A percentile compares a stretch with the other conserved stretches of the same genome.
phyloP scores from a whole-genome alignment of 2,797 vertebrate species.

The Mastacembelus armatus region DNA sequence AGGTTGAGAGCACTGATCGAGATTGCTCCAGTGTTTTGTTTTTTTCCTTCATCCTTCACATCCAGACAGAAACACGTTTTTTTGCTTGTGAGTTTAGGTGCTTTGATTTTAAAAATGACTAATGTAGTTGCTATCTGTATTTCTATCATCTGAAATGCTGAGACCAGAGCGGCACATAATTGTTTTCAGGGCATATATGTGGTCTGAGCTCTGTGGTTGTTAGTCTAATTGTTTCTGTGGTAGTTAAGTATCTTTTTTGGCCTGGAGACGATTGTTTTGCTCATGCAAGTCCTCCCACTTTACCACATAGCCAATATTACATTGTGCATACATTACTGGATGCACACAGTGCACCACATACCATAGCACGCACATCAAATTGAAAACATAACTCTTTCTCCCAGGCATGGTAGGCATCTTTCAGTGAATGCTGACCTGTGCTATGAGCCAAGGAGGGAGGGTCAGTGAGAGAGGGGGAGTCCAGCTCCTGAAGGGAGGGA shows the following conservation, averaged over 20 bases:
- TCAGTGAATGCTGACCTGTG: constrained; percentile 83
- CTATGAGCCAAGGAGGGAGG: constrained; percentile 81
- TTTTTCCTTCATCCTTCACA: background rate
- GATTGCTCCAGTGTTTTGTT: background rate
- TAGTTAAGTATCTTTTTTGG: constrained; percentile 13
- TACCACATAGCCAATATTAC: constrained; percentile 23
- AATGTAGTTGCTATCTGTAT: background rate
- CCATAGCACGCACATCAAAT: constrained; percentile 34
- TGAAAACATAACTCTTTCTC: constrained; percentile 83
- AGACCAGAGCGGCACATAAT: constrained; percentile 3
- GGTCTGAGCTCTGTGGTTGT: constrained; percentile 34
- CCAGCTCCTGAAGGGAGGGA: constrained; percentile 64
- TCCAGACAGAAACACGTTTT: constrained; percentile 3
- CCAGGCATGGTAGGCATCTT: constrained; percentile 95
- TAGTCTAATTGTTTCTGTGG: background rate
- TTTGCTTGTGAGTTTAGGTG: constrained; percentile 19
- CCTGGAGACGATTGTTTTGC: constrained; percentile 10
- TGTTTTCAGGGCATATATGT: constrained; percentile 15
- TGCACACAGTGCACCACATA: constrained; percentile 18
- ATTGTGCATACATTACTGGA: constrained; percentile 15
- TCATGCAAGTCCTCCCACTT: constrained; percentile 4
- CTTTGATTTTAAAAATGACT: constrained; percentile 1
- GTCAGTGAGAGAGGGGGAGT: constrained; percentile 51
- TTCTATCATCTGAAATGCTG: background rate
- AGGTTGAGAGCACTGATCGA: constrained; percentile 33